Evolutionary conservation across 2,797 vertebrate genomes (phyloP).

Genomic region (Ispidina lecontei): DNA sequence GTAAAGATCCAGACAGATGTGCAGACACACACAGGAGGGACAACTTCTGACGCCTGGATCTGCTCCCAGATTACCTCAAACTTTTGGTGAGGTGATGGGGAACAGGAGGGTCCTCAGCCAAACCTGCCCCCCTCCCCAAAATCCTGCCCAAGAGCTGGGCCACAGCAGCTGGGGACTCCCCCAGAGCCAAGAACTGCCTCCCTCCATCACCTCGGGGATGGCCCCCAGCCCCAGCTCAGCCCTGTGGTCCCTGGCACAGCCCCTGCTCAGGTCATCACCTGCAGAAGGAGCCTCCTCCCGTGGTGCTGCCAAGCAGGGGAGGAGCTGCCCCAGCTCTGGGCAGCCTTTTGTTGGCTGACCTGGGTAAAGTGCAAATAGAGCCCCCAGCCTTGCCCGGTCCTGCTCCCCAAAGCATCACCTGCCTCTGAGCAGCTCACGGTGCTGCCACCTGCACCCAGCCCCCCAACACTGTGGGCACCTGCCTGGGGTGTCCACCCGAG

Average conservation of each 20-base stretch:
- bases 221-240: not conserved
- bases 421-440: not conserved
- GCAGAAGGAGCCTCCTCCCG: not conserved
- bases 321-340: not conserved
- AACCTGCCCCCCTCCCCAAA: not conserved
- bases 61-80: not conserved
- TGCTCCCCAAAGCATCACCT: not conserved
- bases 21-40: not conserved
- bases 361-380: constrained; percentile 59
- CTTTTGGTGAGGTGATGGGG: not conserved
- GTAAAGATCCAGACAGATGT: too few relatives aligned
- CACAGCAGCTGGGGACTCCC: not conserved
- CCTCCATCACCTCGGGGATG: not conserved
- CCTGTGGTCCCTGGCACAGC: not conserved
- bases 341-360: not conserved
- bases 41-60: not conserved
- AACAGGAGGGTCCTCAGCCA: not conserved
- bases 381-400: not conserved
- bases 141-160: not conserved
- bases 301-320: not conserved
- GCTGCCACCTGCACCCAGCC: not conserved
- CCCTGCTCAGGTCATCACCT: not conserved
- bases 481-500: not conserved
- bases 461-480: not conserved
- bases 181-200: not conserved